Evolutionary conservation across 2,113 vertebrate genomes (phyloP), one percentile per base, ranked within the genome.

Genomic region (Hymenochirus boettgeri): DNA sequence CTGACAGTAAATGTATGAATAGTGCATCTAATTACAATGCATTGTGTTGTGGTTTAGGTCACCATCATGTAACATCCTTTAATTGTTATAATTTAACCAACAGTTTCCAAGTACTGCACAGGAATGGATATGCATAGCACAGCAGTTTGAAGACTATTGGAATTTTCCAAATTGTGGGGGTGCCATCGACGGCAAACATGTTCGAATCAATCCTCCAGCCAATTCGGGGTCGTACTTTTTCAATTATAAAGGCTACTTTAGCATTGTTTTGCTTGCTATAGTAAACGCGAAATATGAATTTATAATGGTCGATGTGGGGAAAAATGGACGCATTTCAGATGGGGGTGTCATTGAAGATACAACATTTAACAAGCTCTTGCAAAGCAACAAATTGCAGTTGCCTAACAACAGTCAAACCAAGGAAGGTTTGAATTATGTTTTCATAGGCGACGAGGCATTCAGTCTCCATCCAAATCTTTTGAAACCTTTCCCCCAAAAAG

Each of bases 81-180:
- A n/a, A n/a, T n/a, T n/a, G n/a, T n/a, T n/a, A n/a, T n/a, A n/a
- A n/a, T n/a, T n/a, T n/a, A n/a, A n/a, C n/a, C n/a, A n/a, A n/a
- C 46, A 22, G 58, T 31, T 21, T 33, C 19, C n/a, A 48, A 64
- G 60, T 23, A 50, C 19, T 3, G 18, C 8, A 1, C 7, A 50
- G 15, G 15, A 10, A 7, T 50, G 47, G 47, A 7, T 23, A 23
- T 9, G 10, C 4, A 13, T 50, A 23, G 21, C 47, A 6, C 9
- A 50, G 6, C 19, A 50, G 6, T 50, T 50, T 17, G 13, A 42
- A 6, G 39, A 15, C 7, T n/a, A n/a, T 17, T n/a, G 13, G 17
- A 62, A 61, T 45, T 74, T 74, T 15, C 65, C 73, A 10, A 70
- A 70, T 26, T 70, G 70, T 8, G 53, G 67, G 6, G 70, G 70